A percentile compares a stretch with the other conserved stretches of the same genome.
phyloP scores from a whole-genome alignment of 2,113 vertebrate genomes.

The Dendrocopos noguchii region DNA sequence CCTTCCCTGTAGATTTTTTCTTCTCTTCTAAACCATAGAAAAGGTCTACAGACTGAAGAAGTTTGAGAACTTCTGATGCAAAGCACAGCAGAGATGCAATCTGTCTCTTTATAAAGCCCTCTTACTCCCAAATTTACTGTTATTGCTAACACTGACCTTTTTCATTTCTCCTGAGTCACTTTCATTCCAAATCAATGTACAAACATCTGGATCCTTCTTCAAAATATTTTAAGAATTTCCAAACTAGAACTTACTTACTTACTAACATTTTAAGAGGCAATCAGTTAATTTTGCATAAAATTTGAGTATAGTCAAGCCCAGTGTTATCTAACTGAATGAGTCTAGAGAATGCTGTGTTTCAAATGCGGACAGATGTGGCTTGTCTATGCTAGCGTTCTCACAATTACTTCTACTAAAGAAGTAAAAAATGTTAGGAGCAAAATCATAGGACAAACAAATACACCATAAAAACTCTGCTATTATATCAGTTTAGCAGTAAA shows the following conservation, averaged over 20 bases:
- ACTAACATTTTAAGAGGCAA: conserved; percentile 11
- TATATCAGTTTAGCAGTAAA: neutral
- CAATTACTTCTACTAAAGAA: neutral
- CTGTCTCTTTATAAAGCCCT: neutral
- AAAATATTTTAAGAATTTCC: conserved; percentile 39
- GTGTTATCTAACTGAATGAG: neutral
- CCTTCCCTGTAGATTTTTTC: neutral
- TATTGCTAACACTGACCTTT: neutral
- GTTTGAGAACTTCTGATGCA: neutral
- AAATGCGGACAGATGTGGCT: neutral
- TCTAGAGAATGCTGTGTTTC: neutral
- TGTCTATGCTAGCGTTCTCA: neutral
- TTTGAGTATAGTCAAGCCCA: conserved; percentile 35
- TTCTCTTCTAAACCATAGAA: neutral
- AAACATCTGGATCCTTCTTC: neutral
- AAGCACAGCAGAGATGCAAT: neutral
- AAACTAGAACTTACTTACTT: neutral
- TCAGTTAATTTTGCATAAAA: conserved; percentile 41
- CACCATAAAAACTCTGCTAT: neutral
- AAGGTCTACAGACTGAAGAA: neutral
- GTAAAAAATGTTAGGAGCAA: neutral
- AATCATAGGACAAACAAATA: neutral
- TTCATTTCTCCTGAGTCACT: neutral
- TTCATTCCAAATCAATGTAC: conserved; percentile 3
- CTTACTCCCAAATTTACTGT: neutral